Conservation (phyloP, 2,797 vertebrate genomes). For the Coluber constrictor region DNA sequence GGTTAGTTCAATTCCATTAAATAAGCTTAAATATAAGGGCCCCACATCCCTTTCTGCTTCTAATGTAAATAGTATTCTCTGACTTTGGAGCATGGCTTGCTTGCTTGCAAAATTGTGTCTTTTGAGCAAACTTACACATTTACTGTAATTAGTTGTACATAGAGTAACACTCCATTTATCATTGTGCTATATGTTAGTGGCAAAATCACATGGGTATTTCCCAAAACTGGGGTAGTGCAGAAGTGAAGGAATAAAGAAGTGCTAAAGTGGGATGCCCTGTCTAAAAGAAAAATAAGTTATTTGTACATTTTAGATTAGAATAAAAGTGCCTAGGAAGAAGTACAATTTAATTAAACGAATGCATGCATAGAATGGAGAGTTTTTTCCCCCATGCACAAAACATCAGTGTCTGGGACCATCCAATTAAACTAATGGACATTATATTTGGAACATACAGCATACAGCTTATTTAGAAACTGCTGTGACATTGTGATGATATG, state of each 20-base stretch:
- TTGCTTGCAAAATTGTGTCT: background rate
- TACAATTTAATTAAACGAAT: background rate
- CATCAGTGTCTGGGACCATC: background rate
- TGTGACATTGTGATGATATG: background rate
- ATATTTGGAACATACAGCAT: background rate
- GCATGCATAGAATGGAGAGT: background rate
- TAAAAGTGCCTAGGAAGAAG: background rate
- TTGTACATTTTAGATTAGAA: background rate
- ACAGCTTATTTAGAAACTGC: background rate
- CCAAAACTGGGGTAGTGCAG: background rate
- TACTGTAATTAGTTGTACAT: background rate
- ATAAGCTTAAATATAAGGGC: background rate
- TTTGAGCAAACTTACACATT: background rate
- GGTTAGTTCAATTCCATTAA: background rate
- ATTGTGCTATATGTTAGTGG: background rate
- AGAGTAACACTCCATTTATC: background rate
- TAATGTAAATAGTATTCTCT: background rate
- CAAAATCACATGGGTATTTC: background rate
- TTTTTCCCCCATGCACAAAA: background rate
- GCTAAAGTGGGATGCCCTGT: background rate
- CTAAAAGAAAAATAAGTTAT: background rate
- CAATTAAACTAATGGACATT: background rate
- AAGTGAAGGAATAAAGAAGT: background rate
- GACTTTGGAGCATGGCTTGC: background rate
- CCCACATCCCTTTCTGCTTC: background rate